These are phyloP conservation scores for Deilephila elpenor DNA, from an alignment of 2,888 invertebrate species.

Conservation along the genomic window DNA sequence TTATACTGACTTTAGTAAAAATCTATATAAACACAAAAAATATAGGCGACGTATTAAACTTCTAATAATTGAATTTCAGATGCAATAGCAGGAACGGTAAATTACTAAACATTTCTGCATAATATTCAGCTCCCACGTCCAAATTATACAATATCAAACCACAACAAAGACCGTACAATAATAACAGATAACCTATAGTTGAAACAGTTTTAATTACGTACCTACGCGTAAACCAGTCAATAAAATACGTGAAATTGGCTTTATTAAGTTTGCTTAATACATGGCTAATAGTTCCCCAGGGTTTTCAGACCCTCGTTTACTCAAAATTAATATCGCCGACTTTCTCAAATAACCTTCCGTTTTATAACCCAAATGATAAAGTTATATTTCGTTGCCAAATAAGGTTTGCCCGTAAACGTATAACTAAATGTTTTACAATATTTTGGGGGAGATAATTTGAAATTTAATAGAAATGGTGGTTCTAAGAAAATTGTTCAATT, in stretches of 20 bases:
- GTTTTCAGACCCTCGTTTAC: slow-evolving; percentile 47
- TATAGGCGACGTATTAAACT: too few relatives aligned
- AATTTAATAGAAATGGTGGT: too few relatives aligned
- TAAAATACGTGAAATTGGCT: slow-evolving; percentile 37
- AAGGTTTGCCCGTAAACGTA: slow-evolving; percentile 33
- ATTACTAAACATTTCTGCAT: too few relatives aligned
- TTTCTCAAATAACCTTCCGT: slow-evolving; percentile 38
- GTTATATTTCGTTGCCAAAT: slow-evolving; percentile 37
- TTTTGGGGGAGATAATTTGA: too few relatives aligned
- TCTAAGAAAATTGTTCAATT: too few relatives aligned
- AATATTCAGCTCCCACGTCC: too few relatives aligned
- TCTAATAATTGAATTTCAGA: too few relatives aligned
- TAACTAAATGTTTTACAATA: not conserved
- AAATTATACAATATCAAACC: too few relatives aligned
- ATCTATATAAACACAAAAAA: too few relatives aligned
- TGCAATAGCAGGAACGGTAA: too few relatives aligned
- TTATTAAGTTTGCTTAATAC: slow-evolving; percentile 37
- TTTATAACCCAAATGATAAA: slow-evolving; percentile 38
- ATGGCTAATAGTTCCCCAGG: slow-evolving; percentile 39
- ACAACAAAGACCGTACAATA: too few relatives aligned
- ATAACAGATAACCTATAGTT: not conserved
- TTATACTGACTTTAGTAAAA: too few relatives aligned
- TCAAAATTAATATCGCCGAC: slow-evolving; percentile 53
- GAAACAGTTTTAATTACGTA: slow-evolving; percentile 6
- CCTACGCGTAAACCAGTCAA: slow-evolving; percentile 21